Percentiles rank a stretch among this genome's conserved stretches.
These are phyloP conservation scores for Brotula barbata DNA, from an alignment of 2,797 vertebrate genomes.

Conservation along the genomic window DNA sequence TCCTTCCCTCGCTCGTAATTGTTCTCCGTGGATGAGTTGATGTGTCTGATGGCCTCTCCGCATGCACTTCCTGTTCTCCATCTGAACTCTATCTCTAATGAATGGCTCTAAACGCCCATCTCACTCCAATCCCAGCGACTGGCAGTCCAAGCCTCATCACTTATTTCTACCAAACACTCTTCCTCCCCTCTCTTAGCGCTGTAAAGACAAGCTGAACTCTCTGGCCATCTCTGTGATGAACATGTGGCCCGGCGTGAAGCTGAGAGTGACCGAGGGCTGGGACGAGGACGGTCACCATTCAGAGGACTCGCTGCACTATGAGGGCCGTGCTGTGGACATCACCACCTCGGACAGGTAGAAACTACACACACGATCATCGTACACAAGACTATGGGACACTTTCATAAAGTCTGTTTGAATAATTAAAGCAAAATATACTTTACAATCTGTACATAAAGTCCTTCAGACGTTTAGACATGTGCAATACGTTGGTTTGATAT, in stretches of 20 bases:
- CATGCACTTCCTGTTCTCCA: neutral
- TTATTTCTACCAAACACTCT: slow-evolving; percentile 17
- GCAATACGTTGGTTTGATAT: neutral
- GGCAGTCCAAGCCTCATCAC: no score
- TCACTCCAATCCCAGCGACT: no score
- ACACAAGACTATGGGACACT: neutral
- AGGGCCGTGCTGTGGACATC: slow-evolving; percentile 96
- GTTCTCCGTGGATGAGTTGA: no score
- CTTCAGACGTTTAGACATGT: neutral
- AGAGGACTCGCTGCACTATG: slow-evolving; percentile 95
- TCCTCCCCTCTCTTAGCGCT: slow-evolving; percentile 80
- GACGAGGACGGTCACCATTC: slow-evolving; percentile 98
- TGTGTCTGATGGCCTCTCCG: neutral
- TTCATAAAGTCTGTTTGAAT: no score
- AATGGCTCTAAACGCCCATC: neutral
- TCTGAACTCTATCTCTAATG: neutral
- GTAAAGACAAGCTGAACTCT: slow-evolving; percentile 97
- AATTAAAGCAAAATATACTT: no score
- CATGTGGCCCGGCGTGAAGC: slow-evolving; percentile 96
- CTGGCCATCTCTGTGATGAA: slow-evolving; percentile 99
- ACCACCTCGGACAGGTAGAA: slow-evolving; percentile 90
- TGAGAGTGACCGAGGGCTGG: slow-evolving; percentile 98
- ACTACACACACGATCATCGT: neutral
- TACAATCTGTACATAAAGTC: neutral
- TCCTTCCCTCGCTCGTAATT: neutral